Percentiles rank a stretch among this genome's conserved stretches.
Conservation (phyloP, 1,140 invertebrate genomes). For the Ptiloglossa arizonensis region DNA sequence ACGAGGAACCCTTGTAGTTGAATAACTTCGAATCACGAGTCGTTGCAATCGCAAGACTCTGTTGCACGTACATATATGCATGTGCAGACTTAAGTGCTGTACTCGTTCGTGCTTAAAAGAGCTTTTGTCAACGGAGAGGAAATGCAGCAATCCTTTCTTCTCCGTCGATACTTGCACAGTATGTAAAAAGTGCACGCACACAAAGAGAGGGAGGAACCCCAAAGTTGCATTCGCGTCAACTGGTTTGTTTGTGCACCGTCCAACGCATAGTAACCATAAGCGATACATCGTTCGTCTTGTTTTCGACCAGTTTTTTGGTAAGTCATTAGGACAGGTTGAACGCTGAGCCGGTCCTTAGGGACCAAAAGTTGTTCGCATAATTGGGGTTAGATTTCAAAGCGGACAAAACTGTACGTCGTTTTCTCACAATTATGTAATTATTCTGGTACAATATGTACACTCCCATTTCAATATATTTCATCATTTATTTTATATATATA, state of each 20-base stretch:
- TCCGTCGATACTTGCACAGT: constrained; percentile 14
- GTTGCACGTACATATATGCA: constrained; percentile 31
- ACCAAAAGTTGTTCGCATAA: no score
- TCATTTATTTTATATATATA: no score
- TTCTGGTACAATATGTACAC: no score
- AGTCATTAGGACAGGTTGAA: no score
- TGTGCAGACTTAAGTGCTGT: constrained; percentile 38
- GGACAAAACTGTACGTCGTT: no score
- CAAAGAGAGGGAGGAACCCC: constrained; percentile 23
- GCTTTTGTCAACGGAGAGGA: constrained; percentile 54
- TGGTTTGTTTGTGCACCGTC: constrained; percentile 16
- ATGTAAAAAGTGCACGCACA: constrained; percentile 36
- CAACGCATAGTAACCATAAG: constrained; percentile 11
- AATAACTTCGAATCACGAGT: constrained; percentile 27
- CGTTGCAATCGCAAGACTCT: constrained; percentile 34
- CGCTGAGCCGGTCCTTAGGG: no score
- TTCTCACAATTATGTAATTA: no score
- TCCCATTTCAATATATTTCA: no score
- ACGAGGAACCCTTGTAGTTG: not conserved
- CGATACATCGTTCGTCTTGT: not conserved
- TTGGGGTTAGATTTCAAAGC: no score
- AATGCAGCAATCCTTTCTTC: constrained; percentile 10
- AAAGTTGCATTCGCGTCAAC: constrained; percentile 31
- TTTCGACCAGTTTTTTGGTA: not conserved
- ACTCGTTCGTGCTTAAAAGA: constrained; percentile 56